Base-by-base conservation (phyloP, 2,113 vertebrate genomes). In the Nesoenas mayeri region DNA sequence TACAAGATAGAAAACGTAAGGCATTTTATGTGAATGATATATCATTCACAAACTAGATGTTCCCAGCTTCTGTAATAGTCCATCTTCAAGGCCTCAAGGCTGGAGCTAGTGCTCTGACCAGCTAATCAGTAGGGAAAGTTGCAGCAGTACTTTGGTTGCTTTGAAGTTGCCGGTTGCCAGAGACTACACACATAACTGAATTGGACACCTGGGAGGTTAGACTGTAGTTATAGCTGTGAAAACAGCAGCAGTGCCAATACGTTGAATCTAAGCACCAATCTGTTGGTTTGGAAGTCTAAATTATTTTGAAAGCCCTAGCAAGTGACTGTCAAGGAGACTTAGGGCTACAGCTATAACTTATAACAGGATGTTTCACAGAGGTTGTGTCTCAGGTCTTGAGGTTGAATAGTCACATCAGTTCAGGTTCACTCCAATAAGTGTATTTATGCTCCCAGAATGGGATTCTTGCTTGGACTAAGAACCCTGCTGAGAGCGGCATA, bases 121-220 rank as follows among this genome's bases (percentile, higher is more conserved):
- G 32, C 53, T 91, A 58, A 80, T 71, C 89, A 87, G 89, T 21
- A 80, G 65, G 77, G 53, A 71, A 67, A 44, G 65, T 60, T 83
- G 60, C 64, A 86, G 69, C 72, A 83, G 38, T 48, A 17, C 25
- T 82, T 61, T 85, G 38, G 22, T 44, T 91, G 78, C 47, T 95
- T 85, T 77, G 84, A 91, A 79, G 58, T 51, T 1, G 21, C 44
- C 66, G 57, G 79, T 91, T 90, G 73, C 65, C 71, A 64, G 84
- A 85, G 57, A 65, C 86, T 89, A 20, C 42, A 38, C 44, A 53
- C 58, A 11, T 69, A 90, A 85, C 56, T 81, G 93, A 89, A 96
- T 87, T 75, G 86, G 91, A 67, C 94, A 96, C 93, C 83, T 93
- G 95, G 95, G 91, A 96, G 57, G 65, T 9, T 89, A 78, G 78